Evolutionary conservation across 2,888 invertebrate genomes (phyloP).

Genomic region (Eumacrocentrus americanus): DNA sequence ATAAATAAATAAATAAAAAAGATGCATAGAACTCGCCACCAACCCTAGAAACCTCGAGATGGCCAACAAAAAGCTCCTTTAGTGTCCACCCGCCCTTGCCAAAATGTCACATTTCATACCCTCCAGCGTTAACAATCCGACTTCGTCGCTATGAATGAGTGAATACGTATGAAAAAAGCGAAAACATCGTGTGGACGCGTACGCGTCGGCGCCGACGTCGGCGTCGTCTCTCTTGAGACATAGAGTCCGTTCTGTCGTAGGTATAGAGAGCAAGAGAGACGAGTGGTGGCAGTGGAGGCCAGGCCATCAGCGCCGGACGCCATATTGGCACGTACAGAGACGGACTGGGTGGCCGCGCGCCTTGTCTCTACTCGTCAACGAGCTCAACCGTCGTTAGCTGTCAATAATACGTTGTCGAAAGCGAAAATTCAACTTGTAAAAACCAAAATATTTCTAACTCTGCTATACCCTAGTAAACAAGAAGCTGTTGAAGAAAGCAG

Average conservation of each 20-base stretch:
- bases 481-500: not conserved
- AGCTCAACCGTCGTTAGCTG: conserved; percentile 14
- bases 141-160: too few species aligned
- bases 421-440: not conserved
- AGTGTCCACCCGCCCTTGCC: too few species aligned
- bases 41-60: too few species aligned
- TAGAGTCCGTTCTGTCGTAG: conserved; percentile 5
- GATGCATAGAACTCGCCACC: too few species aligned
- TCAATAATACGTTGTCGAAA: too few species aligned
- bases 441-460: not conserved
- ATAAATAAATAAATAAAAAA: too few species aligned
- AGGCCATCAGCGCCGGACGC: conserved; percentile 29
- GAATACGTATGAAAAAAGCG: conserved; percentile 38
- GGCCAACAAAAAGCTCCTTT: too few species aligned
- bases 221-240: conserved; percentile 37
- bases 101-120: too few species aligned
- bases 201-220: conserved; percentile 54
- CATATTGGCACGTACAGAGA: conserved; percentile 30
- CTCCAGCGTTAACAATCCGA: too few species aligned
- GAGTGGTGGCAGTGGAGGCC: conserved; percentile 21
- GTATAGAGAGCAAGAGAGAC: conserved; percentile 16
- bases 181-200: conserved; percentile 50
- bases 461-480: not conserved
- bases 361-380: not conserved
- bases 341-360: conserved; percentile 15